Percentiles rank a stretch among this genome's conserved stretches.
Evolutionary conservation across 2,113 vertebrate species (phyloP).

Genomic region (Thomomys bottae): DNA sequence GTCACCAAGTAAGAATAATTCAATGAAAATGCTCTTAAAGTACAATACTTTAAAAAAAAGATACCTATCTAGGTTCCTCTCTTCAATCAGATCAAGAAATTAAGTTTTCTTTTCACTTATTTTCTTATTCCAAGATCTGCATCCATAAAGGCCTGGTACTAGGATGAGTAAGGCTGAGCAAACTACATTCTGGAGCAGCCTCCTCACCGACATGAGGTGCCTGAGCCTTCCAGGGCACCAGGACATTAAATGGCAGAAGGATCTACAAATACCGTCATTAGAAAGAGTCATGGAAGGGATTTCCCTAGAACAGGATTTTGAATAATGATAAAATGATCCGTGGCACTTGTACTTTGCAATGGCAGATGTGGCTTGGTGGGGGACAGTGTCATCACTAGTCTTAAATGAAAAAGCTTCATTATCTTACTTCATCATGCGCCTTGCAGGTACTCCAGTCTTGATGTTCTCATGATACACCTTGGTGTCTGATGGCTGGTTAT

Average conservation of each 20-base stretch:
- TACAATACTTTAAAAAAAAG: conserved; percentile 59
- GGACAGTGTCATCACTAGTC: conserved; percentile 84
- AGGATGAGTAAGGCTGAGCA: conserved; percentile 76
- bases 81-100: conserved; percentile 76
- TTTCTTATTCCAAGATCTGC: conserved; percentile 77
- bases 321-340: conserved; percentile 83
- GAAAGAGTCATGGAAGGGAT: conserved; percentile 83
- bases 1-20: conserved; percentile 74
- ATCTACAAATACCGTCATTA: conserved; percentile 83
- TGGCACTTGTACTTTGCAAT: conserved; percentile 84
- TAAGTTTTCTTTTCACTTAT: conserved; percentile 75
- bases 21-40: conserved; percentile 73
- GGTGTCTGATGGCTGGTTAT: conserved; percentile 99
- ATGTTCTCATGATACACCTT: conserved; percentile 99
- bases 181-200: conserved; percentile 74
- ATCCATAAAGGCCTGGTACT: conserved; percentile 78
- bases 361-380: conserved; percentile 84
- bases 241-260: conserved; percentile 80
- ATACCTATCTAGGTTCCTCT: conserved; percentile 74
- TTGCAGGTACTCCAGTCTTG: conserved; percentile 91
- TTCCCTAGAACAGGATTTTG: conserved; percentile 83
- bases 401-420: conserved; percentile 85
- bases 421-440: conserved; percentile 85
- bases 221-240: conserved; percentile 80
- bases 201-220: conserved; percentile 76